Percentiles rank a stretch among this genome's conserved stretches.
Evolutionary conservation across 1,140 invertebrate genomes (phyloP).

Genomic region (Hetaerina americana): DNA sequence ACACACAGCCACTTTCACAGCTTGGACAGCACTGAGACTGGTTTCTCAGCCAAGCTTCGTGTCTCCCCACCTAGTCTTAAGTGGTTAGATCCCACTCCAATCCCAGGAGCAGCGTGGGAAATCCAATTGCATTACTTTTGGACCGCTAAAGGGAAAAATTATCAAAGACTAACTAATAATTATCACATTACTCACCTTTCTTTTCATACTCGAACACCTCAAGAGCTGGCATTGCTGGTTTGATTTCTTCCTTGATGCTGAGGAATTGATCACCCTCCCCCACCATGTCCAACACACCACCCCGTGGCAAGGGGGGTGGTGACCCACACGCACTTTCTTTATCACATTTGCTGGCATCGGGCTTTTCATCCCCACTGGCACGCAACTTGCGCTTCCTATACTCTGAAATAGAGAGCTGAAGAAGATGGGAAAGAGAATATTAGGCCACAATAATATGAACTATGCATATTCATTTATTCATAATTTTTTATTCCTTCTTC

Average conservation of each 20-base stretch:
- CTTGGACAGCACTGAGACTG: too few species aligned
- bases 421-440: slow-evolving; percentile 18
- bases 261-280: slow-evolving; percentile 28
- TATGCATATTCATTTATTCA: too few species aligned
- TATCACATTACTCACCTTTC: not conserved
- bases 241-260: slow-evolving; percentile 1
- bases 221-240: not conserved
- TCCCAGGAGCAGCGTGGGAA: too few species aligned
- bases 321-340: slow-evolving; percentile 25
- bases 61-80: too few species aligned
- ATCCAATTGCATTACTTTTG: too few species aligned
- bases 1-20: too few species aligned
- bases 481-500: too few species aligned
- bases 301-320: slow-evolving; percentile 24
- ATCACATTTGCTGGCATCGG: slow-evolving; percentile 17
- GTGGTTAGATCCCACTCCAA: too few species aligned
- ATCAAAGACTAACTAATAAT: too few species aligned
- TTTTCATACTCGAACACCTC: not conserved
- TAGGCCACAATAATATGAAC: too few species aligned
- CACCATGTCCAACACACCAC: slow-evolving; percentile 34
- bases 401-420: slow-evolving; percentile 54
- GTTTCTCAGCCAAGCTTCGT: too few species aligned
- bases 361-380: slow-evolving; percentile 23
- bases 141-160: too few species aligned
- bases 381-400: slow-evolving; percentile 51